Evolutionary conservation across 2,888 invertebrate genomes (phyloP).

Genomic region (Creontiades dilutus): DNA sequence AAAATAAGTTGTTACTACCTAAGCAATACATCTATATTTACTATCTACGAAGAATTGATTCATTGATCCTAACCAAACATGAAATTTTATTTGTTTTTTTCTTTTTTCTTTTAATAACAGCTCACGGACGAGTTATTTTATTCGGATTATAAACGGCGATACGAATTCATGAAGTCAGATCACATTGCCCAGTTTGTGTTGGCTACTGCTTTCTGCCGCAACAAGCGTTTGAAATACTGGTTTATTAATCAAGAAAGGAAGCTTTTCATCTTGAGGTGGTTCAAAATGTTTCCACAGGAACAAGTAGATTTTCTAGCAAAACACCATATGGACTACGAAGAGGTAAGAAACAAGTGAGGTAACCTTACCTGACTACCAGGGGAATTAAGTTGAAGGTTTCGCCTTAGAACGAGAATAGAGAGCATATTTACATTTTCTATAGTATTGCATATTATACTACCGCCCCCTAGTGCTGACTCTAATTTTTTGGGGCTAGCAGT

Average conservation of each 20-base stretch:
- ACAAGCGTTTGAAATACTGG: slow-evolving; percentile 67
- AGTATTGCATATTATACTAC: no score
- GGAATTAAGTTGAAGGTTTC: no score
- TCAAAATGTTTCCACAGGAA: slow-evolving; percentile 58
- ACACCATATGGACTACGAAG: slow-evolving; percentile 13
- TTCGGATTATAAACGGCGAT: slow-evolving; percentile 49
- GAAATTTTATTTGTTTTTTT: neutral
- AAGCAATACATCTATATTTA: neutral
- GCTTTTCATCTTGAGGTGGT: slow-evolving; percentile 71
- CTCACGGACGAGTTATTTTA: neutral
- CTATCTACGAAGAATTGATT: neutral
- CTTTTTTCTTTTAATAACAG: slow-evolving; percentile 22
- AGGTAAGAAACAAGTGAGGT: slow-evolving; percentile 56
- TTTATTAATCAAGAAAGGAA: slow-evolving; percentile 72
- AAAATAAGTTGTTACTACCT: no score
- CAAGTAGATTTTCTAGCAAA: slow-evolving; percentile 52
- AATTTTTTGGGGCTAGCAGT: no score
- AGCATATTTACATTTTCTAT: no score
- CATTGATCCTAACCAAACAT: neutral
- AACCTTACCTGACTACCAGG: neutral
- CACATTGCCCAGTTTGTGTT: slow-evolving; percentile 67
- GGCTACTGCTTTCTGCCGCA: slow-evolving; percentile 67
- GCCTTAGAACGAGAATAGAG: no score
- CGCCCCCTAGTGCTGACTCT: no score
- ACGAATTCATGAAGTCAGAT: slow-evolving; percentile 60